A percentile compares a stretch with the other conserved stretches of the same genome.
phyloP scores from a whole-genome alignment of 1,140 invertebrate species.

The Drosophila varians region DNA sequence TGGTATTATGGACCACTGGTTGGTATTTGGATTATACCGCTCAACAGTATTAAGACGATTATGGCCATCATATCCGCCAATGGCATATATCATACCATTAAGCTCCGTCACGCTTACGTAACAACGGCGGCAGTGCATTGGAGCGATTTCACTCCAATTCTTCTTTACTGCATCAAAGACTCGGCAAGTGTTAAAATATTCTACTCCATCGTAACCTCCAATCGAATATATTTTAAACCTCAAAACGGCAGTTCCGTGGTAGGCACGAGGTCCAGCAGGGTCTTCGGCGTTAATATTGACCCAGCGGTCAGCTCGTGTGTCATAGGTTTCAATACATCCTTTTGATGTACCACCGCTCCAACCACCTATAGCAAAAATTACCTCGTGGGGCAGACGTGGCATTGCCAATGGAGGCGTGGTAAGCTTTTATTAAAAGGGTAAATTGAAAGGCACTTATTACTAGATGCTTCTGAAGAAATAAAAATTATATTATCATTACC shows the following conservation, averaged over 20 bases:
- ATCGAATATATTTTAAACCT: slow-evolving; percentile 90
- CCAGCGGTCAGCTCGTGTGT: slow-evolving; percentile 88
- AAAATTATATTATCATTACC: slow-evolving; percentile 49
- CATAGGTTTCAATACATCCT: slow-evolving; percentile 91
- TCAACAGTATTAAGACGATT: slow-evolving; percentile 90
- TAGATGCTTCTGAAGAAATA: slow-evolving; percentile 25
- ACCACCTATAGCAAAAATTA: slow-evolving; percentile 90
- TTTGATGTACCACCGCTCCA: slow-evolving; percentile 92
- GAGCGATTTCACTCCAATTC: slow-evolving; percentile 87
- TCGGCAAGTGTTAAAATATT: slow-evolving; percentile 89
- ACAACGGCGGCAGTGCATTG: slow-evolving; percentile 86
- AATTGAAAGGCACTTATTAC: slow-evolving; percentile 42
- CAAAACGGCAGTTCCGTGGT: slow-evolving; percentile 90
- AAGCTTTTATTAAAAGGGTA: slow-evolving; percentile 79
- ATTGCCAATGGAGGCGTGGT: slow-evolving; percentile 86
- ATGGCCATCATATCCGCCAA: slow-evolving; percentile 94
- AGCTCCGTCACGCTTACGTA: slow-evolving; percentile 88
- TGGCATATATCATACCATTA: slow-evolving; percentile 91
- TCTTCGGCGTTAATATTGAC: slow-evolving; percentile 86
- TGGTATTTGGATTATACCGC: slow-evolving; percentile 88
- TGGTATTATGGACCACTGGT: slow-evolving; percentile 93
- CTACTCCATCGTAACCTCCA: slow-evolving; percentile 90
- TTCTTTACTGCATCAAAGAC: slow-evolving; percentile 88
- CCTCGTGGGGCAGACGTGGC: slow-evolving; percentile 88
- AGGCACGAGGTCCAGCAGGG: slow-evolving; percentile 87